phyloP scores from a whole-genome alignment of 30 jellyfish, hydroid and myxozoan genomes.

The Turritopsis rubra region DNA sequence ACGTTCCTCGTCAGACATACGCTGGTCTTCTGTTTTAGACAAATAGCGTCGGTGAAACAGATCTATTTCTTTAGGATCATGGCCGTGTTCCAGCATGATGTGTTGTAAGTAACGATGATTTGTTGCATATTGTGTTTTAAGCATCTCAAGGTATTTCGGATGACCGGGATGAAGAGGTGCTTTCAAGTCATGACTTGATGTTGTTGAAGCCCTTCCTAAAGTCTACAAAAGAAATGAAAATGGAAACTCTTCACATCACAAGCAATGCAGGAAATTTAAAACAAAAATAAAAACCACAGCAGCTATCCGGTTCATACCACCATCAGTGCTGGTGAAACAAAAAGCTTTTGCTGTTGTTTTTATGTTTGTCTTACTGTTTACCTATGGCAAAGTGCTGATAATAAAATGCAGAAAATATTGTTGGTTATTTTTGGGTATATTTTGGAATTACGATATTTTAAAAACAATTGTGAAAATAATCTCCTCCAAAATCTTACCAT shows the following conservation, averaged over 20 bases:
- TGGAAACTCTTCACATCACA: not conserved
- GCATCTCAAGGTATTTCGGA: constrained; percentile 57
- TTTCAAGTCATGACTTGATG: constrained; percentile 65
- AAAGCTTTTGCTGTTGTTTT: too few relatives aligned
- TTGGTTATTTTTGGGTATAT: too few relatives aligned
- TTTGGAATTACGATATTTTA: too few relatives aligned
- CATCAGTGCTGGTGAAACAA: not conserved
- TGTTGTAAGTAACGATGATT: constrained; percentile 68
- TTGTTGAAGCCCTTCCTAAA: constrained; percentile 43
- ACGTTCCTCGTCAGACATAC: constrained; percentile 42
- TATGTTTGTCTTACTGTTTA: too few relatives aligned
- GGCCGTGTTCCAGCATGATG: constrained; percentile 62
- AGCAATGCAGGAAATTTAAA: not conserved
- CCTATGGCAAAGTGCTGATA: too few relatives aligned
- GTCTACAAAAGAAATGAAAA: constrained; percentile 22
- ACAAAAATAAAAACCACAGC: not conserved
- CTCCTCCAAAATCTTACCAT: constrained; percentile 4
- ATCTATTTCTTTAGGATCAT: constrained; percentile 73
- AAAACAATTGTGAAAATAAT: too few relatives aligned
- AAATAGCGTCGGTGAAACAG: constrained; percentile 56
- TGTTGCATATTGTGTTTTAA: constrained; percentile 67
- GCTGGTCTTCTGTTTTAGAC: constrained; percentile 32
- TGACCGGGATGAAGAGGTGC: constrained; percentile 71
- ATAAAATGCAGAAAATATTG: too few relatives aligned
- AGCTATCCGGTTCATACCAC: too few relatives aligned